phyloP scores from a whole-genome alignment of 2,888 invertebrate species.

The Monochamus alternatus region DNA sequence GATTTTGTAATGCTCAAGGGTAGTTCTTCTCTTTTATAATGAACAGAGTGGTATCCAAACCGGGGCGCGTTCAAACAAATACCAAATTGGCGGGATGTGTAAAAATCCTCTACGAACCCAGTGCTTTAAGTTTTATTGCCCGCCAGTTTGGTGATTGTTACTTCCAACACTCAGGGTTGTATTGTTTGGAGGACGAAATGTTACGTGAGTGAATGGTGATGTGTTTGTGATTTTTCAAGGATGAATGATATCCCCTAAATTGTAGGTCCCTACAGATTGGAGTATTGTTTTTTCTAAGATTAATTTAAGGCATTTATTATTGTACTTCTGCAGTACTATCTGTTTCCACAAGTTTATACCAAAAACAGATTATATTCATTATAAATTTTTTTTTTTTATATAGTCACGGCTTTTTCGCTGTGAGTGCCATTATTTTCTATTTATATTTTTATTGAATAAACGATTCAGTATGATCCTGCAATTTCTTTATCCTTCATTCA shows the following conservation, averaged over 20 bases:
- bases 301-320: constrained; percentile 67
- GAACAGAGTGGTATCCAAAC: constrained; percentile 58
- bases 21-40: constrained; percentile 55
- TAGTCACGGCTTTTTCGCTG: constrained; percentile 58
- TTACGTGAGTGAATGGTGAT: constrained; percentile 53
- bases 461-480: constrained; percentile 52
- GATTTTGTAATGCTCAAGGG: constrained; percentile 69
- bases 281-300: constrained; percentile 62
- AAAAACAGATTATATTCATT: constrained; percentile 56
- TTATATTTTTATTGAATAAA: constrained; percentile 52
- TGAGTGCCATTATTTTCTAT: constrained; percentile 66
- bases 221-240: constrained; percentile 52
- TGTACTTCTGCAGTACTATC: constrained; percentile 62
- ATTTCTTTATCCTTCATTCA: constrained; percentile 37
- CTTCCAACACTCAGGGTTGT: constrained; percentile 66
- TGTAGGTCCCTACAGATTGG: constrained; percentile 56
- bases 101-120: constrained; percentile 45
- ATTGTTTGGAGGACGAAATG: constrained; percentile 49
- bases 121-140: constrained; percentile 45
- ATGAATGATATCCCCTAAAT: constrained; percentile 54
- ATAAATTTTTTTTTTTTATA: constrained; percentile 37
- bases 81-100: constrained; percentile 54
- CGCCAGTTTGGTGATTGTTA: constrained; percentile 58
- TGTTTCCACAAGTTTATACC: constrained; percentile 63
- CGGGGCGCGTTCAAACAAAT: constrained; percentile 56